Base-by-base conservation (phyloP, 2,888 invertebrate genomes). In the Agrilus cyanescens region DNA sequence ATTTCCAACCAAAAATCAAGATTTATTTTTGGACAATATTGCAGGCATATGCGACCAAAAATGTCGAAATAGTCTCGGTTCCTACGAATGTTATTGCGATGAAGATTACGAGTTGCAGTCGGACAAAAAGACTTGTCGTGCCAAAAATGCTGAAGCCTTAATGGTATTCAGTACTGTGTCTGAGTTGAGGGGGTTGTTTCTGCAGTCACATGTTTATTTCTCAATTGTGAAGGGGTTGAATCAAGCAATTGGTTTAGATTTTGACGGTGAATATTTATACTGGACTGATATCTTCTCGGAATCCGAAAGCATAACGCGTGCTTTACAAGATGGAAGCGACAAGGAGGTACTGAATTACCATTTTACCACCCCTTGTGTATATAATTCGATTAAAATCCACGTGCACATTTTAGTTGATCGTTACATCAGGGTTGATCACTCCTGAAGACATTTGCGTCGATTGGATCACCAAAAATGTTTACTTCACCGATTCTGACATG, bases 371-470 rank as follows among this genome's bases (percentile, higher is more conserved):
- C 10, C 12, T 38, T n/a, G 34, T 4, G 8, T 32, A 32, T 12
- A 6, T 4, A 6, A 32, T 32, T 14, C 4, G 3, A 32, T 8
- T 13, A 6, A 32, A 13, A 13, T 13, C 14, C 10, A 32, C 12
- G 6, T 30, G 37, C 14, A 44, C 4, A 18, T 50, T 58, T 35
- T 55, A 75, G 74, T 67, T 75, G 1, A 46, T 82, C 16, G 70
- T 80, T 2, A 74, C 78, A 5, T 65, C 78, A 49, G 87, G 88
- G 1, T 58, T 88, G 0, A 78, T 78, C 45, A 71, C 75, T 4
- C 83, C 85, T 0, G 85, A 85, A 47, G 84, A 85, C 52, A 67
- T 89, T 41, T 80, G 82, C 1, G 68, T 86, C 15, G 88, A 88
- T 63, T 85, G 80, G 78, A 57, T 85, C 6, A 86, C 85, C 0